Evolutionary conservation across 1,140 invertebrate species (phyloP).

Genomic region (Triops cancriformis): DNA sequence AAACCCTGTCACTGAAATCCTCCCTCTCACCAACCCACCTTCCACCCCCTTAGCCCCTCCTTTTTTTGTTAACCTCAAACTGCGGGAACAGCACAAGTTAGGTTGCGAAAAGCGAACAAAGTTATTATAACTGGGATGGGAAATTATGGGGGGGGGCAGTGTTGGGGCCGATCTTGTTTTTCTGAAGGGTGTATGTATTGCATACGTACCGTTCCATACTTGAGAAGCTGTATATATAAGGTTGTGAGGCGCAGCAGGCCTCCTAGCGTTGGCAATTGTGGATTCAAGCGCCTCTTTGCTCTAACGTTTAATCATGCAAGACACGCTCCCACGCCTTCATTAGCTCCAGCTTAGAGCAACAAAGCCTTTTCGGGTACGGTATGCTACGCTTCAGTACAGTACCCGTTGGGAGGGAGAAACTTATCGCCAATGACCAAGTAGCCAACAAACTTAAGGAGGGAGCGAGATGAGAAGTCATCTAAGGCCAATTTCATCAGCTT

Average conservation of each 20-base stretch:
- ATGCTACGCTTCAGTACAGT: too few species aligned
- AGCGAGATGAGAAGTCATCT: background rate
- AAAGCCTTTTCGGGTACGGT: background rate
- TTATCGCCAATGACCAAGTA: background rate
- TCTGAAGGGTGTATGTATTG: too few species aligned
- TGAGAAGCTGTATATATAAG: too few species aligned
- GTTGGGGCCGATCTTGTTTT: too few species aligned
- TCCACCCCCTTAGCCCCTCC: background rate
- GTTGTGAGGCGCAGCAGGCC: too few species aligned
- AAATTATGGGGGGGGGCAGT: background rate
- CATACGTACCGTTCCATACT: too few species aligned
- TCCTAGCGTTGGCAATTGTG: background rate
- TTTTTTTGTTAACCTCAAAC: background rate
- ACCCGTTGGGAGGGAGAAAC: background rate
- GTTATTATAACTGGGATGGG: background rate
- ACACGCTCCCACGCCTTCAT: slow-evolving; percentile 12
- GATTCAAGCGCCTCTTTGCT: background rate
- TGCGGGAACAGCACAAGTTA: background rate
- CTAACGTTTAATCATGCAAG: slow-evolving; percentile 7
- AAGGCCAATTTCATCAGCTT: slow-evolving; percentile 12
- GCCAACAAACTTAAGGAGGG: background rate
- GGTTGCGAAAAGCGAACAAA: background rate
- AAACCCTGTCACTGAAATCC: too few species aligned
- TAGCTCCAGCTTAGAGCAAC: slow-evolving; percentile 9
- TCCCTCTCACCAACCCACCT: too few species aligned